Percentiles rank a stretch among this genome's conserved stretches.
These are phyloP conservation scores for Phortica variegata DNA, from an alignment of 1,140 invertebrate genomes.

Conservation along the genomic window DNA sequence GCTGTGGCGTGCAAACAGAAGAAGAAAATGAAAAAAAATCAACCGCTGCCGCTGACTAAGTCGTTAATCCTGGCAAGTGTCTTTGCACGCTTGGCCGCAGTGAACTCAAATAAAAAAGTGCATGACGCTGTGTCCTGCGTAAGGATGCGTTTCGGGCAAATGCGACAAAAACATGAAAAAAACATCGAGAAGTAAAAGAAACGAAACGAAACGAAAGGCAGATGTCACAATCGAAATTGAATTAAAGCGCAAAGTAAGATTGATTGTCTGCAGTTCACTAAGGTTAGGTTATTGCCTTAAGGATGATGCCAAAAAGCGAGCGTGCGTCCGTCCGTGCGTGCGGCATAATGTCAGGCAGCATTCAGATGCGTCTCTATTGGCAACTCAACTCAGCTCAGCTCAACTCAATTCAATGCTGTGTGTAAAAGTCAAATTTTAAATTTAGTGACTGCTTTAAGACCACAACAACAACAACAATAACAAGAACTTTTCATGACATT, in stretches of 20 bases:
- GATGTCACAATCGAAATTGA: conserved; percentile 55
- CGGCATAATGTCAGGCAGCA: too few relatives aligned
- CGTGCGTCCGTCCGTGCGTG: too few relatives aligned
- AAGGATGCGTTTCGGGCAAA: conserved; percentile 14
- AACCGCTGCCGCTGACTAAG: conserved; percentile 33
- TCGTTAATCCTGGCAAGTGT: conserved; percentile 48
- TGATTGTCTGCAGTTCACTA: conserved; percentile 54
- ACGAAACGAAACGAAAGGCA: conserved; percentile 31
- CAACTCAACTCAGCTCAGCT: too few relatives aligned
- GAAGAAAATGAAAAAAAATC: conserved; percentile 32
- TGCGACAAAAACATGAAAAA: conserved; percentile 17
- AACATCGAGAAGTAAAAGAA: too few relatives aligned
- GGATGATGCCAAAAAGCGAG: too few relatives aligned
- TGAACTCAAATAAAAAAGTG: conserved; percentile 34
- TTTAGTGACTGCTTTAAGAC: too few relatives aligned
- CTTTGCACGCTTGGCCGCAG: conserved; percentile 44
- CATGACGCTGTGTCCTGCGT: conserved; percentile 29
- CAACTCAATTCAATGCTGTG: neutral
- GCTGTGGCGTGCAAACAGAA: neutral
- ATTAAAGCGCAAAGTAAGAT: conserved; percentile 55
- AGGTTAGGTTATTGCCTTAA: conserved; percentile 49
- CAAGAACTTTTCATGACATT: too few relatives aligned
- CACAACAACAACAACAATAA: too few relatives aligned
- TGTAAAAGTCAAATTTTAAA: neutral
- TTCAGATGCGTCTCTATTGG: too few relatives aligned